phyloP scores from a whole-genome alignment of 2,113 vertebrate species.

The Pluvianellus socialis region DNA sequence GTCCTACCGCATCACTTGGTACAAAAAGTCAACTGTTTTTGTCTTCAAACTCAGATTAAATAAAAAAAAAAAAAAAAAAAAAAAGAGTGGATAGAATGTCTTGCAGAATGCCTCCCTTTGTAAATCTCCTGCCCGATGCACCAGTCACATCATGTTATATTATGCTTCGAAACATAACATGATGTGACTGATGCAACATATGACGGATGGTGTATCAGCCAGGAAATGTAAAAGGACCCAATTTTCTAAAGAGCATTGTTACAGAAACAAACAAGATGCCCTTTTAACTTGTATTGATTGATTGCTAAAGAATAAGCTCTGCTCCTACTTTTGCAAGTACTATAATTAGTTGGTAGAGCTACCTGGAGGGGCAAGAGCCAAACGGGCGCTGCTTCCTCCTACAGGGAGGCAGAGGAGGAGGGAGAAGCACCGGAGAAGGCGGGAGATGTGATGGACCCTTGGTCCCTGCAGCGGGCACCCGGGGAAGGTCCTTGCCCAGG shows the following conservation, averaged over 20 bases:
- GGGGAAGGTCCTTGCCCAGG: background rate
- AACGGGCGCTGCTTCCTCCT: background rate
- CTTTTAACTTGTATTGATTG: constrained; percentile 72
- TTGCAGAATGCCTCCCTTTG: background rate
- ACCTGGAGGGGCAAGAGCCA: background rate
- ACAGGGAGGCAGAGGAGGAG: background rate
- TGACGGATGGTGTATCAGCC: constrained; percentile 62
- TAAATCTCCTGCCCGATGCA: constrained; percentile 19
- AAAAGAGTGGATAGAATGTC: background rate
- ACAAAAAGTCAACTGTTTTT: background rate
- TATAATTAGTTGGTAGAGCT: constrained; percentile 25
- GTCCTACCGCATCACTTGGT: background rate
- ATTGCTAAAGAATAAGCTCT: constrained; percentile 55
- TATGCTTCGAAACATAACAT: constrained; percentile 35
- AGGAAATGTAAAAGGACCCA: constrained; percentile 54
- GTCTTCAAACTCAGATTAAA: background rate
- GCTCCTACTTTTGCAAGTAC: constrained; percentile 24
- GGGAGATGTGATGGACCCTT: background rate
- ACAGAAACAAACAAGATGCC: constrained; percentile 61
- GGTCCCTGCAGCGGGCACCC: rapidly evolving
- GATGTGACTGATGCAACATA: constrained; percentile 36
- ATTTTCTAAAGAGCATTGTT: constrained; percentile 67
- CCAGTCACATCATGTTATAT: constrained; percentile 5
- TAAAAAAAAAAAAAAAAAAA: background rate
- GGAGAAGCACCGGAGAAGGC: background rate